A percentile compares a stretch with the other conserved stretches of the same genome.
These are phyloP conservation scores for Coleophora flavipennella DNA, from an alignment of 2,888 invertebrate species.

Conservation along the genomic window DNA sequence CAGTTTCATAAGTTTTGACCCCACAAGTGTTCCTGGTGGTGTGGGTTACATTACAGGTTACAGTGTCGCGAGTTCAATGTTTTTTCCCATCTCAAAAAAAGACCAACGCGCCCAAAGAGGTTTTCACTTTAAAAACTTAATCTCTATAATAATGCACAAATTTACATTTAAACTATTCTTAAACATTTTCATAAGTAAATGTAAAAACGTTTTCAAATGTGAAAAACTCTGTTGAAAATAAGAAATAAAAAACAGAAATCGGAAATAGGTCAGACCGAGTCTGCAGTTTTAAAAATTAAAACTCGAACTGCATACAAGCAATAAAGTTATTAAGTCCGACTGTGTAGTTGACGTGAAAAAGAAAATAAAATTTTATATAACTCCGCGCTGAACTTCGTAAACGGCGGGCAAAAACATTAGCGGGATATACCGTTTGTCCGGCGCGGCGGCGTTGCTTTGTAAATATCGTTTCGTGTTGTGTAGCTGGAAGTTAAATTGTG, in stretches of 20 bases:
- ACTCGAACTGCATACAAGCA: constrained; percentile 42
- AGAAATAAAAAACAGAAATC: not conserved
- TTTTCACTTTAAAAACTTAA: too few species aligned
- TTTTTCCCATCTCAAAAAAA: too few species aligned
- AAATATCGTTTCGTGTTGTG: constrained; percentile 48
- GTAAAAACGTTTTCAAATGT: not conserved
- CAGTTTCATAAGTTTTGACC: too few species aligned
- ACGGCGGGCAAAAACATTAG: constrained; percentile 52
- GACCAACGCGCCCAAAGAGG: too few species aligned
- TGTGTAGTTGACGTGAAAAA: constrained; percentile 41
- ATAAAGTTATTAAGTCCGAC: constrained; percentile 55
- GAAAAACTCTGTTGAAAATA: constrained; percentile 2
- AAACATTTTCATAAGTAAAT: too few species aligned
- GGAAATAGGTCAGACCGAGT: constrained; percentile 19
- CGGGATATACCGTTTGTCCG: constrained; percentile 36
- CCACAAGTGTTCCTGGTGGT: too few species aligned
- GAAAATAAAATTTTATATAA: constrained; percentile 22
- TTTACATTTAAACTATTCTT: too few species aligned
- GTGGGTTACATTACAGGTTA: too few species aligned
- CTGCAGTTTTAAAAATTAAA: constrained; percentile 35
- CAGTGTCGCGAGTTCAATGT: too few species aligned
- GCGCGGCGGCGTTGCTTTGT: constrained; percentile 46
- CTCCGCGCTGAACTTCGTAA: constrained; percentile 39
- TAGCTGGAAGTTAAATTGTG: constrained; percentile 50
- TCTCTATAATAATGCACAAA: too few species aligned